Evolutionary conservation across 1,140 invertebrate genomes (phyloP), one percentile per base, ranked within the genome.

Genomic region (Drosophila parabipectinata): DNA sequence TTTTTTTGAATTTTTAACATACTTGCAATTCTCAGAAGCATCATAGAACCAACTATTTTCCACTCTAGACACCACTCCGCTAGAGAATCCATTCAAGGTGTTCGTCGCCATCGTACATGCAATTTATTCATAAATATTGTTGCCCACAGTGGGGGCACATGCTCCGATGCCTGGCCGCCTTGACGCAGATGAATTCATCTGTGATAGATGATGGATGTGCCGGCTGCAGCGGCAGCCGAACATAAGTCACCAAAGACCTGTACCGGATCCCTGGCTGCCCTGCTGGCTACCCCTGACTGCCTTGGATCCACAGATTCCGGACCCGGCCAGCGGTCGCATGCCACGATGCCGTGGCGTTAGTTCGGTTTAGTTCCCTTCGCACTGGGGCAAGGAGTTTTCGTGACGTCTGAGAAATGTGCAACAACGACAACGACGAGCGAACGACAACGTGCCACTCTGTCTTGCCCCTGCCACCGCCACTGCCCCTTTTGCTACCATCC

Each of bases 141-240:
- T 68, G 83, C 69, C 66, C 80, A 88, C 82, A 90, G 78, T 81
- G 77, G 80, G 79, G 77, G 77, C 74, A 72, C 72, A 80, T 72
- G 77, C 60, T 28, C 26, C 26, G 26, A 28, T 28, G 26, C 74
- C 62, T 53, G 75, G 63, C 18, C 77, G 63, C 74, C 71, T 77
- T 90, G 88, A 88, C 88, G 79, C 72, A 90, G 88, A 90, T 85
- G 88, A 85, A 90, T 90, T 88, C 80, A 60, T 79, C 83, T 91
- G 80, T 84, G 88, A 90, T 90, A 79, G 80, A 84, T 84, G 88
- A 90, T 90, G 83, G 88, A 90, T 90, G 85, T 80, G 77, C 73
- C 84, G 85, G 69, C 85, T 90, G 85, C 79, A 90, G 73, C 74
- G 67, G 74, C 79, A 81, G 77, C 78, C 73, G 77, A 67, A 79